Conservation (phyloP, 2,113 vertebrate genomes). For the Ornithorhynchus anatinus region DNA sequence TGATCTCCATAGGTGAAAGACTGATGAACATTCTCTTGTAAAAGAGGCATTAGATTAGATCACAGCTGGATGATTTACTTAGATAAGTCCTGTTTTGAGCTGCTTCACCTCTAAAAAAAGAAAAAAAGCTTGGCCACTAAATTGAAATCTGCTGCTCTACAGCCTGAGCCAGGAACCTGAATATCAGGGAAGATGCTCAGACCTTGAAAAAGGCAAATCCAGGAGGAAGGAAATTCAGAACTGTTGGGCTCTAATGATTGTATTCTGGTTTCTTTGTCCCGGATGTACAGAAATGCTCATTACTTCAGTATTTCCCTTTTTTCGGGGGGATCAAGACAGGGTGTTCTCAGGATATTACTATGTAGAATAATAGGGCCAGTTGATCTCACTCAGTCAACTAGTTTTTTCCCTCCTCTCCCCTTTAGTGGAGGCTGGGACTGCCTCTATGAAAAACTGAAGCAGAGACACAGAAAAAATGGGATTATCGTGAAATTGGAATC, state of each 20-base stretch:
- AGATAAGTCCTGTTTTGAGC: neutral
- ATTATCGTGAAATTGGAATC: neutral
- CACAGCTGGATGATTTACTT: neutral
- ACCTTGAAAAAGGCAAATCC: neutral
- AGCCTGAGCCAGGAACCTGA: neutral
- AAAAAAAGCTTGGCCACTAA: no score
- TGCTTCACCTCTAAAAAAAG: neutral
- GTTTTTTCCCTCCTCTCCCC: neutral
- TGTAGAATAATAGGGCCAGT: neutral
- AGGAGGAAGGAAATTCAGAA: neutral
- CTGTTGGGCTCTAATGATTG: no score
- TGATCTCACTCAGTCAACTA: neutral
- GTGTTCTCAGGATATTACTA: neutral
- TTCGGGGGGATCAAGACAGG: neutral
- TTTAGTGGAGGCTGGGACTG: neutral
- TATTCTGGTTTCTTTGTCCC: no score
- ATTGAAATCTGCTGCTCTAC: no score
- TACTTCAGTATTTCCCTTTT: neutral
- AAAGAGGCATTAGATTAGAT: neutral
- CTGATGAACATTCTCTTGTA: neutral
- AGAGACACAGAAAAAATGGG: neutral
- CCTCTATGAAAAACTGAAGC: neutral
- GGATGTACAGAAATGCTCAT: neutral
- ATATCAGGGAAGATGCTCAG: neutral
- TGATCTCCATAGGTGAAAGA: neutral